Base-by-base conservation (phyloP, 1,140 invertebrate species). In the Trachymyrmex cornetzi region DNA sequence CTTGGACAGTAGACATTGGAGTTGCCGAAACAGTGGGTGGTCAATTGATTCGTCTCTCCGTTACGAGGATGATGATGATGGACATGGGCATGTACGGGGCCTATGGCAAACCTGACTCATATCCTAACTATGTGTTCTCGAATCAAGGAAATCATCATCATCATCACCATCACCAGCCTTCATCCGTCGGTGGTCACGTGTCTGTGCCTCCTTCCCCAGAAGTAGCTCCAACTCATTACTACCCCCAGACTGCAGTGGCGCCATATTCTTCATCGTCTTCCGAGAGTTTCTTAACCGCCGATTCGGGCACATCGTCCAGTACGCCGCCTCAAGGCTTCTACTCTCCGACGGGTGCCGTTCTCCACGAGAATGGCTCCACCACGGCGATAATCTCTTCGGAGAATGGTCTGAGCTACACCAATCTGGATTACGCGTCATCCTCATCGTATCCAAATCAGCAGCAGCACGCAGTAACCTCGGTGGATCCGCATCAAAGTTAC, bases 371-470 rank as follows among this genome's bases (percentile, higher is more conserved):
- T 87, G 94, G 95, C 4, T 94, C 95, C 4, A 98, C 98, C 6
- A 98, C 95, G 3, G 95, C 96, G 12, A 98, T 98, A 24, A 98
- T 98, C 69, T 98, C 97, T 89, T 97, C 98, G 0, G 97, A 98
- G 89, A 98, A 98, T 80, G 98, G 98, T 0, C 95, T 98, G 61
- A 98, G 98, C 93, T 99, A 99, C 93, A 99, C 98, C 0, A 99
- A 99, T 94, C 94, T 99, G 91, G 98, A 99, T 95, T 98, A 98
- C 89, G 93, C 93, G 3, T 92, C 91, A 2, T 89, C 96, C 53
- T 61, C 95, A 85, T 81, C 95, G 77, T 85, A 87, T 2, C 80
- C 90, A 22, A 87, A 90, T 11, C 93, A 92, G 1, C 91, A 93
- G 22, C 89, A 87, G n/a, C 92, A 93, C 12, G 2, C 69, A 14